Conservation (phyloP, 2,113 vertebrate genomes). For the Theristicus caerulescens region DNA sequence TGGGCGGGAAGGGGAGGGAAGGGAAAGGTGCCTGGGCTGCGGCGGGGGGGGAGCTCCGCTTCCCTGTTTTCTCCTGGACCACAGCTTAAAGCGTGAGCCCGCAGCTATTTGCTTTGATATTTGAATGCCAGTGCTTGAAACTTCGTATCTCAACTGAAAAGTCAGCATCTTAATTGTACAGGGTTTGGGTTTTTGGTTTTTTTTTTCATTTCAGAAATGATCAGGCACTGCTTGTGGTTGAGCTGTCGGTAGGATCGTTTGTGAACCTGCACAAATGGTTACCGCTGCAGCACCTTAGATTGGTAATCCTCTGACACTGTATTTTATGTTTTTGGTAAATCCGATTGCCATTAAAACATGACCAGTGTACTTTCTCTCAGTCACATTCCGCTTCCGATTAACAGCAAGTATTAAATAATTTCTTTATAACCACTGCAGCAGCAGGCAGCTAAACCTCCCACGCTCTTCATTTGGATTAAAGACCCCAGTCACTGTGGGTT, state of each 20-base stretch:
- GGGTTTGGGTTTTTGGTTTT: no score
- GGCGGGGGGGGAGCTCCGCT: background rate
- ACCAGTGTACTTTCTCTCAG: background rate
- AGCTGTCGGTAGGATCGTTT: background rate
- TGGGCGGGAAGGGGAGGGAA: background rate
- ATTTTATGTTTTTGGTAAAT: background rate
- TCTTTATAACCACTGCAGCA: background rate
- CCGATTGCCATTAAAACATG: background rate
- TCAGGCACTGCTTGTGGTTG: background rate
- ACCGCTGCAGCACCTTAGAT: background rate
- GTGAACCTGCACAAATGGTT: background rate
- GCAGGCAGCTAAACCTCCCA: background rate
- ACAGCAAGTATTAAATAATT: background rate
- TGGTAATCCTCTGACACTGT: background rate
- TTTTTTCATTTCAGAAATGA: background rate
- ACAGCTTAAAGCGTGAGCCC: background rate
- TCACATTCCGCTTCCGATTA: background rate
- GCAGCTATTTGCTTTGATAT: background rate
- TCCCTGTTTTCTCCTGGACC: background rate
- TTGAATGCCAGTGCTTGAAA: background rate
- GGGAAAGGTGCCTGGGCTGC: background rate
- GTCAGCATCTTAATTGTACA: background rate
- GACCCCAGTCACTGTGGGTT: background rate
- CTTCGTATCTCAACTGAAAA: background rate
- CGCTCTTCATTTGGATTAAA: background rate